Base-by-base conservation (phyloP, 2,888 invertebrate genomes). In the Eumerus sabulonum region DNA sequence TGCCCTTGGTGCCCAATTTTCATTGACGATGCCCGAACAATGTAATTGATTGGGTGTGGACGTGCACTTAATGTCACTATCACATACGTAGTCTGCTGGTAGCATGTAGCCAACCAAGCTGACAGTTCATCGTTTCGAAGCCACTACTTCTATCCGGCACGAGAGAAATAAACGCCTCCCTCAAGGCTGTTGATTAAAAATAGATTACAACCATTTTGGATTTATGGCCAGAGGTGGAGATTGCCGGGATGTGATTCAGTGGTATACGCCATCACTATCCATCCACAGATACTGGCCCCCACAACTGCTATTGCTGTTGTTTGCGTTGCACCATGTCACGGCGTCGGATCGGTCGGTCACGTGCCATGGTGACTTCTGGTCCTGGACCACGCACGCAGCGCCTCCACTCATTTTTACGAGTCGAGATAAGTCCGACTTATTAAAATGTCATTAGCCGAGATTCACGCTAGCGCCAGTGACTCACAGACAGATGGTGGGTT, bases 371-470 rank as follows among this genome's bases (percentile, higher is more conserved):
- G 56, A 13, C 63, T 47, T 57, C 14, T 53, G 57, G n/a, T n/a
- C 12, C 40, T 77, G 51, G 63, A 73, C 53, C 67, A 68, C 67
- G 67, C 47, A 54, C 66, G 44, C 56, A n/a, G n/a, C n/a, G n/a
- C n/a, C n/a, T n/a, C 44, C 57, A 62, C 44, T 67, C 27, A 27
- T 7, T 40, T 60, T 57, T 48, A 18, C 19, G 38, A 60, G 71
- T 71, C 62, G 40, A 45, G 79, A 79, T 79, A 79, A 79, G 79
- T 35, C 35, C 63, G 54, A 79, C 79, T 79, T 79, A 79, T 79
- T 79, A 79, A 79, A 79, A 79, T 79, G 79, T 79, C 79, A 79
- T 79, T 79, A 79, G 68, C 68, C 79, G 79, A 79, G 74, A 79
- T 79, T 79, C 70, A 40, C 68, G 59, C 74, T 70, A 79, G 79